Base-by-base conservation (phyloP, 1,140 invertebrate genomes). In the Drosophila carrolli region DNA sequence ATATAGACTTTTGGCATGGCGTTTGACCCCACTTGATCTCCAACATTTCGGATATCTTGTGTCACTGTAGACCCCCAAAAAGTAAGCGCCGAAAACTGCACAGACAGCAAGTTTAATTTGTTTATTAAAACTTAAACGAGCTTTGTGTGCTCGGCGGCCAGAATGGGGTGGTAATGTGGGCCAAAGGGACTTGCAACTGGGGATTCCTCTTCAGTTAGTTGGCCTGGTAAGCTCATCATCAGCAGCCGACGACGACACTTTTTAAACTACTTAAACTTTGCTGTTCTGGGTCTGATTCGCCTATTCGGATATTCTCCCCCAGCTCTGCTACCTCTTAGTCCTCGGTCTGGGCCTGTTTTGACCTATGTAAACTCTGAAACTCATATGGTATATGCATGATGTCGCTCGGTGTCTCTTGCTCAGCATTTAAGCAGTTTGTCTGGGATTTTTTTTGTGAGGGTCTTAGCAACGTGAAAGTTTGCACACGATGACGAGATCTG, bases 121-220 rank as follows among this genome's bases (percentile, higher is more conserved):
- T 88, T 88, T 89, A 88, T 88, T 89, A 88, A 72, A 88, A 88
- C 81, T 89, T 88, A 83, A 88, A 88, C 84, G 83, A 89, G 80
- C 56, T 83, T 57, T 65, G 79, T 86, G 79, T 72, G 61, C 70
- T 66, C 48, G 41, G 57, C 66, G 62, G 68, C 66, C 54, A 41
- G 19, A 71, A 60, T 16, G 48, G 48, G 67, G 65, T 68, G 63
- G 67, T 56, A 54, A 41, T 46, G 29, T 10, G 40, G 32, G 65
- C 54, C 37, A 59, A 59, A 48, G 55, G 40, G 41, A 53, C 14
- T 11, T 51, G 55, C 9, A 14, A 19, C 46, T 48, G 38, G 46
- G 55, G 58, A 38, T 23, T 57, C 29, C 23, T 58, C 57, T 75
- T 56, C 44, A 79, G 65, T 75, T 76, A 79, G 81, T 84, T 81